Base-by-base conservation (phyloP, 1,140 invertebrate genomes). In the Brachionus sp. region DNA sequence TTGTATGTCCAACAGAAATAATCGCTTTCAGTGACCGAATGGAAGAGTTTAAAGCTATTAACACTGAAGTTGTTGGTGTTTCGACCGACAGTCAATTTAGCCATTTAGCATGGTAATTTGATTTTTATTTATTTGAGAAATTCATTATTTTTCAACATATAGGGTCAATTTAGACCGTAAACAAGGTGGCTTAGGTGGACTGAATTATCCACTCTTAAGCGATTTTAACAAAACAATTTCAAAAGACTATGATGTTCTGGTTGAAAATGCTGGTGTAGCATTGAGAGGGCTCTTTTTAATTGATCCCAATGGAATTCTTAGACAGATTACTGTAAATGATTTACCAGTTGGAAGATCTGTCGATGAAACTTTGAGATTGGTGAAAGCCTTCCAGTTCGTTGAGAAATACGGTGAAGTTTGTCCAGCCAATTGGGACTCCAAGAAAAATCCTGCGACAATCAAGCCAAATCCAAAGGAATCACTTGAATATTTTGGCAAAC, bases 1-100 rank as follows among this genome's bases (percentile, higher is more conserved):
- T 97, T 91, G 95, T 97, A 0, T 97, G 96, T 86, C 96, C 96
- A 19, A 97, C 96, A 64, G 96, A 98, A 90, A 97, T 98, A 84
- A 91, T 97, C 84, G 95, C 95, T 9, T 97, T 97, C 88, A 96
- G 95, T 84, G 95, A 97, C 88, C 91, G 95, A 85, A 90, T 95
- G 25, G 92, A 93, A 75, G 95, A 97, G 87, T 98, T 98, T 86
- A 91, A 90, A 46, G 92, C 93, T 87, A 91, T 97, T 3, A 95
- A 96, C 86, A 92, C 94, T 0, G 94, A 96, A 90, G 87, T 98
- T 0, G 93, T 98, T 6, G 96, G 94, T 5, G 95, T 94, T 85
- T 96, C 95, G 46, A 94, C 97, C 5, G 96, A 98, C 88, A 97
- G 95, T 1, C 95, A 96, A 86, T 97, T 96, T 86, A 96, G 95